A percentile compares a stretch with the other conserved stretches of the same genome.
phyloP scores from a whole-genome alignment of 2,113 vertebrate species.

The Candoia aspera region DNA sequence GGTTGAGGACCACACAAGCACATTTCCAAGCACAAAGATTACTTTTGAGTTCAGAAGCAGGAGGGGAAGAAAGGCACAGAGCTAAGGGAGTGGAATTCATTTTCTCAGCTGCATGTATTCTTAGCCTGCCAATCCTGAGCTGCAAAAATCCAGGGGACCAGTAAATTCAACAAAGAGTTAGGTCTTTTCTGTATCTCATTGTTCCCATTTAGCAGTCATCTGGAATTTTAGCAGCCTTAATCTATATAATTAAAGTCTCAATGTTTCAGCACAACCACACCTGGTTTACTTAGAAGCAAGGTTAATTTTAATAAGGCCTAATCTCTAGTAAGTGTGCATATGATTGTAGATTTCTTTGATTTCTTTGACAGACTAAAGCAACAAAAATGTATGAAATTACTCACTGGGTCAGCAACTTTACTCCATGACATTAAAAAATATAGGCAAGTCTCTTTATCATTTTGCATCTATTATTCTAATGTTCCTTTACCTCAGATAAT shows the following conservation, averaged over 20 bases:
- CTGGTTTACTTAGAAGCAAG: neutral
- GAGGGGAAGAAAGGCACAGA: neutral
- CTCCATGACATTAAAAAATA: neutral
- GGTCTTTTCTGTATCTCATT: neutral
- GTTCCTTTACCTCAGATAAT: neutral
- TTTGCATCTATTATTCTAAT: neutral
- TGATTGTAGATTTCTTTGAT: neutral
- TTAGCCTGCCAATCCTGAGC: neutral
- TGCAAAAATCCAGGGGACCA: neutral
- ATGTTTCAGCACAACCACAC: neutral
- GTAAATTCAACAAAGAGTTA: neutral
- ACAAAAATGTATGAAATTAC: neutral
- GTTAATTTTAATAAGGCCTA: neutral
- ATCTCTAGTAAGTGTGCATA: neutral
- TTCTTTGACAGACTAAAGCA: neutral
- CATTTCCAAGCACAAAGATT: slow-evolving; percentile 18
- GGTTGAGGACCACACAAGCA: neutral
- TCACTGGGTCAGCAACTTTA: neutral
- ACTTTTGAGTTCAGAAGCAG: slow-evolving; percentile 21
- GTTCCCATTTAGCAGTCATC: neutral
- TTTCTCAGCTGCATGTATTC: neutral
- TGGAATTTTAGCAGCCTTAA: neutral
- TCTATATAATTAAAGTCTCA: neutral
- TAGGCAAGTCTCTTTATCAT: neutral
- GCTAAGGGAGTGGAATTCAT: neutral